Evolutionary conservation across 2,888 invertebrate genomes (phyloP), one percentile per base, ranked within the genome.

Genomic region (Vandiemenella viatica): DNA sequence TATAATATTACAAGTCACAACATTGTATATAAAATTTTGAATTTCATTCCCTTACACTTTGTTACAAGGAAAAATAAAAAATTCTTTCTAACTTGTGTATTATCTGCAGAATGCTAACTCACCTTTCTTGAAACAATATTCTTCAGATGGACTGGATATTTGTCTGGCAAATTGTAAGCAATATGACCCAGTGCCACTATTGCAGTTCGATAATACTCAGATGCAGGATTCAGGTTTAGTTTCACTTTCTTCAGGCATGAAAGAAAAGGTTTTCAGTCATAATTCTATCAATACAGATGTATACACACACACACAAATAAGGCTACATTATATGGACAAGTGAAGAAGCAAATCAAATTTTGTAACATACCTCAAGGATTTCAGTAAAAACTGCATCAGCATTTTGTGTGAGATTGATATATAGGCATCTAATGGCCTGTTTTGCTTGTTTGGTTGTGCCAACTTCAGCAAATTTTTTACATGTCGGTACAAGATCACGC

Each of bases 391-490:
- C 79, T 48, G 77, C 75, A 58, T 82, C 84, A 61, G 79, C 79
- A 60, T 79, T 66, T 46, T 69, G 66, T 7, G 73, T 73, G 69
- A 86, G 82, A 66, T 91, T 90, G 43, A 87, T 83, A 65, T 77
- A 87, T 47, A 97, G 77, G 67, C 95, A 96, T 57, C 90, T 79
- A 52, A 97, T 84, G 4, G 96, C 93, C 61, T 95, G 92, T 68
- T 97, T 97, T 5, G 95, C 92, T 67, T 96, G 95, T 66, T 93
- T 93, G 1, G 90, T 84, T 4, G 89, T 87, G 10, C 96, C 96
- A 40, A 80, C 79, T 60, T 87, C 81, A 0, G 91, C 87, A 63
- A 92, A 83, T 47, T 83, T 83, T 63, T 88, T 87, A 65, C 95
- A 88, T 45, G 90, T 76, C 1, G 89, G 87, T 23, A 88, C 80